These are phyloP conservation scores for Melitaea cinxia DNA, from an alignment of 1,140 invertebrate species.

Conservation along the genomic window DNA sequence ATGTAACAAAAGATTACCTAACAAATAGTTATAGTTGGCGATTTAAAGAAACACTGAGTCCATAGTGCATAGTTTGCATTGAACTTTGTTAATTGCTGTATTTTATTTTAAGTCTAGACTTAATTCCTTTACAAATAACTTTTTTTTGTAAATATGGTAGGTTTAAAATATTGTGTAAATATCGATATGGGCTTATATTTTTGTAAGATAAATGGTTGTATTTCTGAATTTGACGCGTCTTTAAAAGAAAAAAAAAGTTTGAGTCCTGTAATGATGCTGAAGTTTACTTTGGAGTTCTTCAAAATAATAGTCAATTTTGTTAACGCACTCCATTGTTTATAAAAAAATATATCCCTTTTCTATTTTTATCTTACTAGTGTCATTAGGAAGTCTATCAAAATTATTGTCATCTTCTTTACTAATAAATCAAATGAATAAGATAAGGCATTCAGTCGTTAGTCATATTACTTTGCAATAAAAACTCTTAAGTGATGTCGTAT, in stretches of 20 bases:
- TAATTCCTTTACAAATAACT: background rate
- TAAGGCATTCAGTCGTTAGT: no score
- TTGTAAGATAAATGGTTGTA: constrained; percentile 32
- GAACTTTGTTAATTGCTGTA: background rate
- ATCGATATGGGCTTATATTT: constrained; percentile 33
- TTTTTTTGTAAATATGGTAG: constrained; percentile 27
- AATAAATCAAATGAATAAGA: no score
- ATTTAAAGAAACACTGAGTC: background rate
- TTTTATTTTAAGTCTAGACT: background rate
- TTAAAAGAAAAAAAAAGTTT: background rate
- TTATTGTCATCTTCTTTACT: no score
- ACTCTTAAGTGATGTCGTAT: no score
- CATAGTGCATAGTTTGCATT: background rate
- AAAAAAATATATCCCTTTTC: background rate
- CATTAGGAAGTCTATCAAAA: background rate
- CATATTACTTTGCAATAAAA: background rate
- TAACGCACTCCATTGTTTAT: background rate
- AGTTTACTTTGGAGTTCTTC: background rate
- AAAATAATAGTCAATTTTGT: background rate
- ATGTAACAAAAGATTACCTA: no score
- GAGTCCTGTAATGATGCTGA: background rate
- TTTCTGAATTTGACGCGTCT: background rate
- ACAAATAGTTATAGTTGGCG: no score
- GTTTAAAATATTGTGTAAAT: constrained; percentile 23
- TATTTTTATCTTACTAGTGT: background rate